Base-by-base conservation (phyloP, 2,113 vertebrate genomes). In the Corydoras sp. region DNA sequence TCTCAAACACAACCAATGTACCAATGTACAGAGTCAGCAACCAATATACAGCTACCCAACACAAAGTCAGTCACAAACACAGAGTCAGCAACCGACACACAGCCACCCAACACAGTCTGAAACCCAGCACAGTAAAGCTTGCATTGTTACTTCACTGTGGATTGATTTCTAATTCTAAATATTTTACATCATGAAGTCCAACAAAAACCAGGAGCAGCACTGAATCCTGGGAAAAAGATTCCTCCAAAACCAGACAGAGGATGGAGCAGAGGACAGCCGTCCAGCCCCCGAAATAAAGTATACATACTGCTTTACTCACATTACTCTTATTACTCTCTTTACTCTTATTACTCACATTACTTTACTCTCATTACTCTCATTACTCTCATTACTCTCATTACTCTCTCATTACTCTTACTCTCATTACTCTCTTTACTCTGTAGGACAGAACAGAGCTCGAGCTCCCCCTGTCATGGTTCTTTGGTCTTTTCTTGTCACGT, bases 211-310 rank as follows among this genome's bases (percentile, higher is more conserved):
- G 49, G 11, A 43, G 48, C 49, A 60, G 63, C 4, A 54, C 2
- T 73, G 35, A 73, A 67, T n/a, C 29, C 56, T 61, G 64, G 65
- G 30, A 53, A 30, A n/a, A 61, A 62, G 31, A 13, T 62, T 3
- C 58, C 58, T 30, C 15, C 49, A 9, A 74, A 51, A 74, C 18
- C 65, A 62, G 65, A 55, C 5, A 32, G 14, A 14, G 55, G 59
- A 54, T 43, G 58, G 15, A 50, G 12, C 14, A 7, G 8, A 56
- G 31, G 15, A 30, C 53, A 48, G 35, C 31, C 58, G 48, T 30
- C 13, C 58, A 56, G 12, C 10, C 24, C 50, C 15, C 72, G 2
- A 2, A 55, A 14, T 68, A 74, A 74, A 67, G 72, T 74, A 62
- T 12, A 15, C 0, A 9, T 61, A 30, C 5, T 8, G 35, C 18